Conservation (phyloP, 2,797 vertebrate species). For the Nothura maculosa region DNA sequence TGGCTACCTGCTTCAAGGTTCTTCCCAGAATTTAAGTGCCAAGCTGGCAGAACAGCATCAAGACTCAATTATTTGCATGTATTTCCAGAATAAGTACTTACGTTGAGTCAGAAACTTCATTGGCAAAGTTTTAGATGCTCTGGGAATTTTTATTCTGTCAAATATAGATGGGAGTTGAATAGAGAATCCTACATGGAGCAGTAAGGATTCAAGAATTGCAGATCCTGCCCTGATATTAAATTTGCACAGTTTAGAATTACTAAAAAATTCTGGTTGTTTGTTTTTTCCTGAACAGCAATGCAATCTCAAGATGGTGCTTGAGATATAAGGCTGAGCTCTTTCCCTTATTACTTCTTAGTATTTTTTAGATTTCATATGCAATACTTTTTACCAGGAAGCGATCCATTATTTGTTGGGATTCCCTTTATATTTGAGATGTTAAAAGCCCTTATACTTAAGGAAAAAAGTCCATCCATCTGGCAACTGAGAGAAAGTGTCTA, state of each 20-base stretch:
- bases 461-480: not conserved
- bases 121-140: not conserved
- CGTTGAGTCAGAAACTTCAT: not conserved
- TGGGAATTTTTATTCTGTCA: not conserved
- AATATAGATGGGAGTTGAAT: not conserved
- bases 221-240: not conserved
- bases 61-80: not conserved
- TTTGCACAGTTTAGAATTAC: not conserved
- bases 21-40: not conserved
- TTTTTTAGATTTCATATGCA: not conserved
- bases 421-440: not conserved
- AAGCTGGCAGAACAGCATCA: not conserved
- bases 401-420: not conserved
- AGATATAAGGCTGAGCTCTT: not conserved
- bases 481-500: not conserved
- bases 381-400: not conserved
- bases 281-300: not conserved
- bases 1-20: not conserved
- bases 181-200: not conserved
- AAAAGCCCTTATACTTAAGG: not conserved
- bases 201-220: not conserved
- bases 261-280: not conserved
- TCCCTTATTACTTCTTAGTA: not conserved
- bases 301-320: not conserved
- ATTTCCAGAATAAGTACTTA: not conserved